These are phyloP conservation scores for Myoxocephalus aenaeus DNA, from an alignment of 2,797 vertebrate genomes.

Conservation along the genomic window DNA sequence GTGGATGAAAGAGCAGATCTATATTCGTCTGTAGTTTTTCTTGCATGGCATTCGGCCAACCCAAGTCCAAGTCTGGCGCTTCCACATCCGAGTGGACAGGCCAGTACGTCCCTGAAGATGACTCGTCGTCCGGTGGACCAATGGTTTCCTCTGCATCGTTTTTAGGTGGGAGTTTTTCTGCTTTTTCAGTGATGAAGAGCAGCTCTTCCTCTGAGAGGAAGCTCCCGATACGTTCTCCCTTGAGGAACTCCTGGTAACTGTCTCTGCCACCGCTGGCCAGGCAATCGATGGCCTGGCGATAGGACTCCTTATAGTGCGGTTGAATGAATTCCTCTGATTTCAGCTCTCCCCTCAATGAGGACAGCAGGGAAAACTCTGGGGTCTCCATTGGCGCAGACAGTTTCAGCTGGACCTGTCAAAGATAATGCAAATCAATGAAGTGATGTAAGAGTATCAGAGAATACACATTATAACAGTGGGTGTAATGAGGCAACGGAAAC, in stretches of 20 bases:
- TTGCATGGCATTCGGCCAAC: slow-evolving; percentile 91
- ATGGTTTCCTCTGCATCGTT: slow-evolving; percentile 77
- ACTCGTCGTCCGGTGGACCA: slow-evolving; percentile 75
- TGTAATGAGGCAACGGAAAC: not conserved
- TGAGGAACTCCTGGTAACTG: slow-evolving; percentile 90
- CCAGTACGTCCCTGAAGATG: slow-evolving; percentile 97
- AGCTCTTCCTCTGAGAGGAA: slow-evolving; percentile 95
- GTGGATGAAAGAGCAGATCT: slow-evolving; percentile 93
- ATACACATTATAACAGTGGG: slow-evolving; percentile 14
- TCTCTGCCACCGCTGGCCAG: slow-evolving; percentile 87
- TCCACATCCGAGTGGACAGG: slow-evolving; percentile 93
- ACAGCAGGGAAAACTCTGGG: slow-evolving; percentile 86
- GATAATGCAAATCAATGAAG: slow-evolving; percentile 38
- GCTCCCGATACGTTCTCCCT: slow-evolving; percentile 86
- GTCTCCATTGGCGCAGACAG: slow-evolving; percentile 85
- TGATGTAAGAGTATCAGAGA: slow-evolving; percentile 25
- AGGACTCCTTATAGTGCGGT: slow-evolving; percentile 96
- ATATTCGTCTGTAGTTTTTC: slow-evolving; percentile 88
- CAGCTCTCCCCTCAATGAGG: slow-evolving; percentile 89
- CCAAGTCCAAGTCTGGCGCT: slow-evolving; percentile 94
- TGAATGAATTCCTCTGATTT: slow-evolving; percentile 90
- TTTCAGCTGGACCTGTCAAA: slow-evolving; percentile 57
- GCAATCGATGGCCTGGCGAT: slow-evolving; percentile 91
- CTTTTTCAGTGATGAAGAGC: slow-evolving; percentile 88
- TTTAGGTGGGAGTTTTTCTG: slow-evolving; percentile 77